A percentile compares a stretch with the other conserved stretches of the same genome.
Evolutionary conservation across 2,888 invertebrate species (phyloP).

Genomic region (Pseudoips prasinana): DNA sequence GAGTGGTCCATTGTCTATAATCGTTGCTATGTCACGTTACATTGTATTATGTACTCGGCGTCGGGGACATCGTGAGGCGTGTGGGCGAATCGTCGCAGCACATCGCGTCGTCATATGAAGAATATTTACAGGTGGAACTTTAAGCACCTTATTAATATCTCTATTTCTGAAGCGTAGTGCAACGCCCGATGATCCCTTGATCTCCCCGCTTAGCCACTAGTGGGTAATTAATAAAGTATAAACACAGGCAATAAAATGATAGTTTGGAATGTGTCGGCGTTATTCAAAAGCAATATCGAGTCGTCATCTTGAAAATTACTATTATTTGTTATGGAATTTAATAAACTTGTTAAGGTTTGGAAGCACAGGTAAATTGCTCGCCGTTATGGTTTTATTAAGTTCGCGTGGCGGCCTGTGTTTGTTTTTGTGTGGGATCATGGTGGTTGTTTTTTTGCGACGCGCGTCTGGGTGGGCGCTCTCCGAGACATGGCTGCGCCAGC

Average conservation of each 20-base stretch:
- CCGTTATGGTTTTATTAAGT: conserved; percentile 76
- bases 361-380: conserved; percentile 73
- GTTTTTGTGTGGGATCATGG: conserved; percentile 72
- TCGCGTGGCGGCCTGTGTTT: conserved; percentile 75
- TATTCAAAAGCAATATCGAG: conserved; percentile 70
- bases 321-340: conserved; percentile 79
- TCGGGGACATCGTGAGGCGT: conserved; percentile 32
- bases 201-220: conserved; percentile 37
- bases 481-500: conserved; percentile 75
- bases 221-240: conserved; percentile 68
- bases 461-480: conserved; percentile 74
- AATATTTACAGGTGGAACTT: conserved; percentile 20
- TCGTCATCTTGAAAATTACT: conserved; percentile 77
- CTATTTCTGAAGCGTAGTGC: conserved; percentile 23
- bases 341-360: conserved; percentile 81
- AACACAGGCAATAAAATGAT: conserved; percentile 68
- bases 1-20: conserved; percentile 63
- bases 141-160: conserved; percentile 27
- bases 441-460: conserved; percentile 62
- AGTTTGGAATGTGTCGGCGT: conserved; percentile 69
- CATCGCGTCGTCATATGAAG: conserved; percentile 22
- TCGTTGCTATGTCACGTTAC: conserved; percentile 65
- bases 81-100: conserved; percentile 54
- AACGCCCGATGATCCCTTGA: conserved; percentile 34
- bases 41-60: conserved; percentile 49